A percentile compares a stretch with the other conserved stretches of the same genome.
phyloP scores from a whole-genome alignment of 2,888 invertebrate genomes.

The Archips xylosteana region DNA sequence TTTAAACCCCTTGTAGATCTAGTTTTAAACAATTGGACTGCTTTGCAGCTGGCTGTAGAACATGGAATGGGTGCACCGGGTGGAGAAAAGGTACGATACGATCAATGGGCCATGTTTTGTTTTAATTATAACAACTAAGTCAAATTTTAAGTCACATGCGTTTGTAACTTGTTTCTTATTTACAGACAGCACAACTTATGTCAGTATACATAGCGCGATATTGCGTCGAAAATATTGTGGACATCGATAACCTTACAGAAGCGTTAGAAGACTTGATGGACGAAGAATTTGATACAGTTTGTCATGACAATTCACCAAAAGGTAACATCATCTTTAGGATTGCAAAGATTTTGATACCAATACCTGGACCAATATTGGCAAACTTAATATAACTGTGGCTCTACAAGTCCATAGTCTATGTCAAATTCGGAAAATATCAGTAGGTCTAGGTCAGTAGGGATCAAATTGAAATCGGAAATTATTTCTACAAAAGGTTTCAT shows the following conservation, averaged over 20 bases:
- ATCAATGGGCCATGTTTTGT: too few species aligned
- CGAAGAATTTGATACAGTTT: constrained; percentile 90
- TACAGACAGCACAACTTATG: constrained; percentile 87
- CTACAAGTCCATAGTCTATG: too few species aligned
- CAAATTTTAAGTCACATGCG: neutral
- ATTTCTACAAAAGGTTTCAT: too few species aligned
- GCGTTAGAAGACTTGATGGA: constrained; percentile 90
- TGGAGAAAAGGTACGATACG: constrained; percentile 85
- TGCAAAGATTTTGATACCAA: neutral
- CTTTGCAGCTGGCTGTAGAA: constrained; percentile 89
- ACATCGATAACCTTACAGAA: constrained; percentile 86
- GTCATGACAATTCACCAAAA: constrained; percentile 89
- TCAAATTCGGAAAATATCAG: too few species aligned
- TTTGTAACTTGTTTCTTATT: constrained; percentile 41
- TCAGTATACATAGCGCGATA: constrained; percentile 87
- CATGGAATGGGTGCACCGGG: constrained; percentile 90
- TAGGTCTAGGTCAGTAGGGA: too few species aligned
- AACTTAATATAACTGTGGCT: too few species aligned
- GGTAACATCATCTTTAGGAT: constrained; percentile 65
- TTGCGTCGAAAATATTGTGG: constrained; percentile 86
- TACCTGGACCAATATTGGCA: neutral
- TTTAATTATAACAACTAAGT: too few species aligned
- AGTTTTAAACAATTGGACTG: constrained; percentile 90
- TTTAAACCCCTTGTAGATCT: constrained; percentile 88
- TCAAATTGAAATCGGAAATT: too few species aligned